phyloP scores from a whole-genome alignment of 2,797 vertebrate genomes.

The Lepilemur ruficaudatus region DNA sequence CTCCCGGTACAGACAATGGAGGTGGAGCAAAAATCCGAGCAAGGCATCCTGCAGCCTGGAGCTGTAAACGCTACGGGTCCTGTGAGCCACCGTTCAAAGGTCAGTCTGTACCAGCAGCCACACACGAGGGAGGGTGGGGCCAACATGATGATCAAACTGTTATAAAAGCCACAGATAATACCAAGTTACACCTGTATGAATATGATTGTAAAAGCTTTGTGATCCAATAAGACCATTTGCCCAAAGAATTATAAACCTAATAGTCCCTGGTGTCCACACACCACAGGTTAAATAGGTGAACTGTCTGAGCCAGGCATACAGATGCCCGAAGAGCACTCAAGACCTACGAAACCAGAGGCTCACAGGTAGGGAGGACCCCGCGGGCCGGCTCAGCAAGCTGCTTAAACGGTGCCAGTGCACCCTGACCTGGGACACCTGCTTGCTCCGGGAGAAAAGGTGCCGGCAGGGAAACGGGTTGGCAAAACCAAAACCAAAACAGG shows the following conservation, averaged over 20 bases:
- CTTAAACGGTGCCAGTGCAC: not conserved
- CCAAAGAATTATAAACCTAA: not conserved
- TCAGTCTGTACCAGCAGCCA: not conserved
- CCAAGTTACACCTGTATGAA: not conserved
- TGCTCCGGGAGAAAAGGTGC: not conserved
- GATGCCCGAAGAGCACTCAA: not conserved
- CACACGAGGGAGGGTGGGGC: not conserved
- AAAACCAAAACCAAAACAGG: not conserved
- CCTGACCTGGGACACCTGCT: not conserved
- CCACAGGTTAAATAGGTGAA: not conserved
- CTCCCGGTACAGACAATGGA: not conserved
- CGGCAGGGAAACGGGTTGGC: not conserved
- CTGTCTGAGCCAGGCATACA: not conserved
- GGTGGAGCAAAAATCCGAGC: not conserved
- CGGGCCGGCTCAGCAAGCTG: not conserved
- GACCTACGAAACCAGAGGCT: not conserved
- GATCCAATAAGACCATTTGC: not conserved
- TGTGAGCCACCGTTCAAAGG: conserved; percentile 43
- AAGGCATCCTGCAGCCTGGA: not conserved
- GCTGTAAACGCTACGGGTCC: not conserved
- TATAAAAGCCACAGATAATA: not conserved
- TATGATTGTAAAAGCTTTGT: not conserved
- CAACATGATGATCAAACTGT: not conserved
- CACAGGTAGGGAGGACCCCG: not conserved
- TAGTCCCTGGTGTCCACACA: not conserved